phyloP scores from a whole-genome alignment of 92 coral and sea anemone species.

The Galaxea fascicularis region DNA sequence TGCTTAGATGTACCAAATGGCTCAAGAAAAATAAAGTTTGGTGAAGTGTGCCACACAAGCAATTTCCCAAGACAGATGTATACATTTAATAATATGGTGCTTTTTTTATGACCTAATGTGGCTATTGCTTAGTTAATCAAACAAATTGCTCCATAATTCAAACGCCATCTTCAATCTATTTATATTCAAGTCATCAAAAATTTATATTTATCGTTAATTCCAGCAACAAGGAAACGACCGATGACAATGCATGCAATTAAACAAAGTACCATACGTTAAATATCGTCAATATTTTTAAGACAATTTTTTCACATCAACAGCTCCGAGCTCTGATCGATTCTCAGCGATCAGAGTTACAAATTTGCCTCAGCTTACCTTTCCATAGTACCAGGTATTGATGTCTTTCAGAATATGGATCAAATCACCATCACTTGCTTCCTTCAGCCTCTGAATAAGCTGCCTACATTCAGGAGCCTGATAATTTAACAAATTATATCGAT shows the following conservation, averaged over 20 bases:
- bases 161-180: not conserved
- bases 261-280: no score
- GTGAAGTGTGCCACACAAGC: no score
- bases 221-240: not conserved
- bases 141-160: not conserved
- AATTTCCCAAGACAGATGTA: no score
- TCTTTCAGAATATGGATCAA: slow-evolving; percentile 82
- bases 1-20: no score
- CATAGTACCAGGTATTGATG: slow-evolving; percentile 96
- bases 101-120: not conserved
- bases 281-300: not conserved
- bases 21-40: no score
- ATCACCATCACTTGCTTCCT: slow-evolving; percentile 85
- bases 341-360: not conserved
- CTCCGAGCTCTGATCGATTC: not conserved
- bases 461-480: slow-evolving; percentile 92
- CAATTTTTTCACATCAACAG: not conserved
- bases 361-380: slow-evolving; percentile 76
- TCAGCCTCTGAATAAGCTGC: slow-evolving; percentile 86
- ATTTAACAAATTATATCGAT: slow-evolving; percentile 17
- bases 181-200: not conserved
- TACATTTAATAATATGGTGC: no score
- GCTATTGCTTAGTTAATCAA: not conserved
- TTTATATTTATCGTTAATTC: not conserved
- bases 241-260: no score